Evolutionary conservation across 2,888 invertebrate genomes (phyloP).

Genomic region (Allolobophora icterica): DNA sequence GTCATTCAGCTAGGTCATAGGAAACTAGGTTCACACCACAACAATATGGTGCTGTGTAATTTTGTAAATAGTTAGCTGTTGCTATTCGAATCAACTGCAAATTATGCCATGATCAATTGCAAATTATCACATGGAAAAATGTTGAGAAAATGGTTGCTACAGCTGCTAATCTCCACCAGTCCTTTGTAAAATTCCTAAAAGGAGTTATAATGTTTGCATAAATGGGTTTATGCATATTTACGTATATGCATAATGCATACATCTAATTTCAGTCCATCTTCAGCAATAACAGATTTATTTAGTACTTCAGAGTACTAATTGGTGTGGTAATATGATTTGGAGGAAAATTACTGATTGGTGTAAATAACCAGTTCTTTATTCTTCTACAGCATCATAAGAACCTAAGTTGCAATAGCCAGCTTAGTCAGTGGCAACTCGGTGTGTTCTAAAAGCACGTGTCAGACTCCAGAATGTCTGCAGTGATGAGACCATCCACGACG

Average conservation of each 20-base stretch:
- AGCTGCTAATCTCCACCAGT: background rate
- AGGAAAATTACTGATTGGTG: too few species aligned
- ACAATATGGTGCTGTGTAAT: too few species aligned
- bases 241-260: background rate
- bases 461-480: background rate
- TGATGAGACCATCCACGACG: background rate
- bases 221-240: too few species aligned
- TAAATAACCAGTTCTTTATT: too few species aligned
- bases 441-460: background rate
- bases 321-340: too few species aligned
- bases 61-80: too few species aligned
- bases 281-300: background rate
- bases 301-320: too few species aligned
- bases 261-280: background rate
- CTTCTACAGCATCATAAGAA: background rate
- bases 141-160: background rate
- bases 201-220: background rate
- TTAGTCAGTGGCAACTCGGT: background rate
- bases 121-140: too few species aligned
- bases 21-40: too few species aligned
- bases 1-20: background rate
- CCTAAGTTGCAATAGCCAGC: background rate
- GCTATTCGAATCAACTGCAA: too few species aligned
- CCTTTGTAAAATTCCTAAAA: background rate
- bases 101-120: too few species aligned